These are phyloP conservation scores for Panthera leo DNA, from an alignment of 2,113 vertebrate species.

Conservation along the genomic window DNA sequence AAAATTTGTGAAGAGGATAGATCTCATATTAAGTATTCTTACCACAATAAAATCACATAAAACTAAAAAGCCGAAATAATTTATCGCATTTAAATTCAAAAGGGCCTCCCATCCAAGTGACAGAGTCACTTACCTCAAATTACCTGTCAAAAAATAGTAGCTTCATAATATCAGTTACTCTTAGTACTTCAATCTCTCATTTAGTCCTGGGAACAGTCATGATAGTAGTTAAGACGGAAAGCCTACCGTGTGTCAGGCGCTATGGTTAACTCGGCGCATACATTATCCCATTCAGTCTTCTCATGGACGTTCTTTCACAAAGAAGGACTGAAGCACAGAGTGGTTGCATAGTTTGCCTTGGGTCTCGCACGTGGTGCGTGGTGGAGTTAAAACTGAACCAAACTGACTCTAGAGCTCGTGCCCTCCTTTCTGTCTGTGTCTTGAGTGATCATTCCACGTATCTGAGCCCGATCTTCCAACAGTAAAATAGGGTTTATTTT, in stretches of 20 bases:
- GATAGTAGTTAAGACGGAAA: neutral
- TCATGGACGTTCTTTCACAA: too few species aligned
- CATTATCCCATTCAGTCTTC: neutral
- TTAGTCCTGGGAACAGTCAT: neutral
- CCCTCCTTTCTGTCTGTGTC: neutral
- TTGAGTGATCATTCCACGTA: neutral
- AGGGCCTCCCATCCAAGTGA: neutral
- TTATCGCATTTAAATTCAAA: neutral
- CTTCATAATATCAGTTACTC: neutral
- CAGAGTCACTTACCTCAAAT: neutral
- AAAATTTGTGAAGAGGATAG: neutral
- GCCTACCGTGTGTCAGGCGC: accelerated
- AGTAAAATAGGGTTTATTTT: neutral
- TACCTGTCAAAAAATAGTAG: neutral
- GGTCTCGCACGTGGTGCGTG: accelerated
- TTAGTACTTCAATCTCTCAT: neutral
- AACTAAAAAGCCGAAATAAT: neutral
- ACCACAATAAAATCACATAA: neutral
- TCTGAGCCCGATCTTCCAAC: neutral
- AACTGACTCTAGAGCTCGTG: neutral
- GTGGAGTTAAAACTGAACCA: neutral
- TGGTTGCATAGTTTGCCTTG: accelerated
- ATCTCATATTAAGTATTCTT: neutral
- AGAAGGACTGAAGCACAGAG: neutral
- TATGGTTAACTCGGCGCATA: accelerated